phyloP scores from a whole-genome alignment of 2,888 invertebrate species.

The Cistogaster globosa region DNA sequence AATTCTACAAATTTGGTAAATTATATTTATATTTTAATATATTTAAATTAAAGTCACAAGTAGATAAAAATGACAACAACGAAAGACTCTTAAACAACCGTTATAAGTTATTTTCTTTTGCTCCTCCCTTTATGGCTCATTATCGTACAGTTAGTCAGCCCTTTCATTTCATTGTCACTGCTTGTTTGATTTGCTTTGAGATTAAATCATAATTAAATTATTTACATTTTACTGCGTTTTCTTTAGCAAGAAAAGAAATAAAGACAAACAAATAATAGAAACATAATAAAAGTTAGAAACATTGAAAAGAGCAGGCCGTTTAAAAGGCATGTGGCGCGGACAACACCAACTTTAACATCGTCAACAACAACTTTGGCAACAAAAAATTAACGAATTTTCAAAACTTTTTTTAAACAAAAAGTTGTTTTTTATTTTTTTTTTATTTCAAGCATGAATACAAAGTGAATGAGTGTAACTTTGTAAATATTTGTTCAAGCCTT shows the following conservation, averaged over 20 bases:
- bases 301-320: background rate
- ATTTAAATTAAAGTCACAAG: too few relatives aligned
- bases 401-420: slow-evolving; percentile 26
- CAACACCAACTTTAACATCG: slow-evolving; percentile 29
- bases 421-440: slow-evolving; percentile 38
- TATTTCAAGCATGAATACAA: background rate
- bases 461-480: slow-evolving; percentile 3
- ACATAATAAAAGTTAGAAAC: slow-evolving; percentile 24
- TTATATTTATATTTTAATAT: too few relatives aligned
- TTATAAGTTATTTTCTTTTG: slow-evolving; percentile 9
- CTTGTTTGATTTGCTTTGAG: slow-evolving; percentile 61
- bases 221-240: slow-evolving; percentile 63
- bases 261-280: slow-evolving; percentile 9
- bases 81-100: too few relatives aligned
- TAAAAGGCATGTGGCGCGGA: background rate
- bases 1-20: too few relatives aligned
- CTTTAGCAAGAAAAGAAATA: background rate
- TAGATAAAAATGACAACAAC: too few relatives aligned
- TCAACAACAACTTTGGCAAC: background rate
- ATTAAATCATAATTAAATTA: slow-evolving; percentile 71
- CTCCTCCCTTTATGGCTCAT: background rate
- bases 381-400: background rate
- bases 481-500: slow-evolving; percentile 39
- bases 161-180: slow-evolving; percentile 52
- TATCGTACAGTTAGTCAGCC: background rate